Conservation (phyloP, 2,113 vertebrate species). For the Pteropus alecto region DNA sequence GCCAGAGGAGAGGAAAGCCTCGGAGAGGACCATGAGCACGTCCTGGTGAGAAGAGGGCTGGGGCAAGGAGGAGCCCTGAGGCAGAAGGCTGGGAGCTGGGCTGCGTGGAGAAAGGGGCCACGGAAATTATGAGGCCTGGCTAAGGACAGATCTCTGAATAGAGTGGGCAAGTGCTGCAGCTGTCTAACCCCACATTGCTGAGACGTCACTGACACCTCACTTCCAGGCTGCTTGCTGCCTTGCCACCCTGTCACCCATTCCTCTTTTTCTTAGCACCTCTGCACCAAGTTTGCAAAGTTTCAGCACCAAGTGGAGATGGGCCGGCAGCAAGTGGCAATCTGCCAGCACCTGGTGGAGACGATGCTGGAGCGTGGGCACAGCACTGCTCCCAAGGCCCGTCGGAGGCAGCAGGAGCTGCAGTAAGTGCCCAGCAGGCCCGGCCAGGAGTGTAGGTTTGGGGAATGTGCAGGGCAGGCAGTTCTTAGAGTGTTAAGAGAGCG, state of each 20-base stretch:
- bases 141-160: not conserved
- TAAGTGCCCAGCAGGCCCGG: constrained; percentile 69
- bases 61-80: not conserved
- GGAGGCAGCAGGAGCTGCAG: constrained; percentile 85
- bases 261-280: constrained; percentile 81
- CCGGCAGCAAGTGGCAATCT: constrained; percentile 81
- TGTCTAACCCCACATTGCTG: not conserved
- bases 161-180: rapidly evolving
- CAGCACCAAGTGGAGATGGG: constrained; percentile 86
- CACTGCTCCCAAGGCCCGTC: constrained; percentile 77
- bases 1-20: constrained; percentile 80
- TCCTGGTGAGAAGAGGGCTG: constrained; percentile 82
- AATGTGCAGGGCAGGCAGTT: not conserved
- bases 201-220: not conserved
- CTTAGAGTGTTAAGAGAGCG: not conserved
- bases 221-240: not conserved
- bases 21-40: constrained; percentile 85
- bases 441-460: not conserved
- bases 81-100: not conserved
- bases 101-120: not conserved
- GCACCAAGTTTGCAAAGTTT: constrained; percentile 85
- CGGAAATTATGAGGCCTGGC: not conserved
- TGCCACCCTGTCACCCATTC: not conserved
- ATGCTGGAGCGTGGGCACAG: constrained; percentile 82
- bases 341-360: constrained; percentile 80